phyloP scores from a whole-genome alignment of 2,113 vertebrate species.

The Campylorhamphus procurvoides region DNA sequence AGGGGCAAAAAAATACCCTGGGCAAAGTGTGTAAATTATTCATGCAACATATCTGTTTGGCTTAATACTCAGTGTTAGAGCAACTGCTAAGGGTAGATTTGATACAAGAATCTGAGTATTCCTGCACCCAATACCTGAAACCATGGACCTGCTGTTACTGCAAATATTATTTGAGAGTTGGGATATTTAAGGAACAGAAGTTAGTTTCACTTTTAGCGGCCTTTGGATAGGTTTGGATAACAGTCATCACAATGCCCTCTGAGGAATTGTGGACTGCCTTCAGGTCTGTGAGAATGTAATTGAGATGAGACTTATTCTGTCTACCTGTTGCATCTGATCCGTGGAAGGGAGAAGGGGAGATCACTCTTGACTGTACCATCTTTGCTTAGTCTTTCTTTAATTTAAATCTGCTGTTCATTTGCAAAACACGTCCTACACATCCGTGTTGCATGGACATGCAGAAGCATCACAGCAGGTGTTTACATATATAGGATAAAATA shows the following conservation, averaged over 20 bases:
- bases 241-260: background rate
- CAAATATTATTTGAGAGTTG: background rate
- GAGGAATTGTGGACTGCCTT: background rate
- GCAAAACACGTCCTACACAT: background rate
- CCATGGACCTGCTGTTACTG: background rate
- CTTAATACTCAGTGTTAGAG: background rate
- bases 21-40: background rate
- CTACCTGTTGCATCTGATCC: background rate
- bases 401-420: background rate
- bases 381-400: background rate
- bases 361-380: background rate
- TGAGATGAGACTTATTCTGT: background rate
- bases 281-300: background rate
- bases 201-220: background rate
- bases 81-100: background rate
- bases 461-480: background rate
- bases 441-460: background rate
- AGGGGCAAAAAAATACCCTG: background rate
- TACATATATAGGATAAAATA: background rate
- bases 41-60: background rate
- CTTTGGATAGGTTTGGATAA: background rate
- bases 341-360: background rate
- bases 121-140: background rate
- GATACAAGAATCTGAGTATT: background rate
- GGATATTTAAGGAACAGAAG: background rate